phyloP scores from a whole-genome alignment of 1,140 invertebrate species.

The Notospermus geniculatus region DNA sequence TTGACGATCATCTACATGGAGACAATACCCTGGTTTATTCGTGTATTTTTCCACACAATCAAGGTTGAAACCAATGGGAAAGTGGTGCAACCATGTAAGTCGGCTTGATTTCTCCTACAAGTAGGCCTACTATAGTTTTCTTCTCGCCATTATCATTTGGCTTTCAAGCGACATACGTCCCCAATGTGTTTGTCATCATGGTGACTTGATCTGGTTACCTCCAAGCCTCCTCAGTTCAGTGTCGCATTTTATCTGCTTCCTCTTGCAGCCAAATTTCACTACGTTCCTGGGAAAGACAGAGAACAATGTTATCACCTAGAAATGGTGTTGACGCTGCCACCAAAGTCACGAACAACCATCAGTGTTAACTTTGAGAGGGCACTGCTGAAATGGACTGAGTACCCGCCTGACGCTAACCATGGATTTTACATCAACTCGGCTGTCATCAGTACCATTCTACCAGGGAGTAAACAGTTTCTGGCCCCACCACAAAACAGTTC shows the following conservation, averaged over 20 bases:
- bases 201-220: background rate
- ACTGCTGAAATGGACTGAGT: slow-evolving; percentile 97
- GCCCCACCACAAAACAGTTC: slow-evolving; percentile 70
- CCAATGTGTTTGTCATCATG: background rate
- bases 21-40: slow-evolving; percentile 84
- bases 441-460: slow-evolving; percentile 74
- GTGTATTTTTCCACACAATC: slow-evolving; percentile 87
- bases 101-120: too few relatives aligned
- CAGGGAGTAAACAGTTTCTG: slow-evolving; percentile 76
- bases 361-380: slow-evolving; percentile 89
- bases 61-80: slow-evolving; percentile 61
- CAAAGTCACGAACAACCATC: slow-evolving; percentile 76
- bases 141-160: too few relatives aligned
- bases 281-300: slow-evolving; percentile 80
- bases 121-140: too few relatives aligned
- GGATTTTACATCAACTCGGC: slow-evolving; percentile 67
- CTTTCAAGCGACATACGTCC: too few relatives aligned
- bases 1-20: slow-evolving; percentile 61
- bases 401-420: slow-evolving; percentile 98
- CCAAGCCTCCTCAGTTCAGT: background rate
- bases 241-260: slow-evolving; percentile 8
- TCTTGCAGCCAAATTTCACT: slow-evolving; percentile 59
- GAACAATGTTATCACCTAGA: slow-evolving; percentile 86
- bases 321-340: slow-evolving; percentile 74
- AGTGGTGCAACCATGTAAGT: slow-evolving; percentile 64